Evolutionary conservation across 2,113 vertebrate species (phyloP).

Genomic region (Puffinus mauretanicus): DNA sequence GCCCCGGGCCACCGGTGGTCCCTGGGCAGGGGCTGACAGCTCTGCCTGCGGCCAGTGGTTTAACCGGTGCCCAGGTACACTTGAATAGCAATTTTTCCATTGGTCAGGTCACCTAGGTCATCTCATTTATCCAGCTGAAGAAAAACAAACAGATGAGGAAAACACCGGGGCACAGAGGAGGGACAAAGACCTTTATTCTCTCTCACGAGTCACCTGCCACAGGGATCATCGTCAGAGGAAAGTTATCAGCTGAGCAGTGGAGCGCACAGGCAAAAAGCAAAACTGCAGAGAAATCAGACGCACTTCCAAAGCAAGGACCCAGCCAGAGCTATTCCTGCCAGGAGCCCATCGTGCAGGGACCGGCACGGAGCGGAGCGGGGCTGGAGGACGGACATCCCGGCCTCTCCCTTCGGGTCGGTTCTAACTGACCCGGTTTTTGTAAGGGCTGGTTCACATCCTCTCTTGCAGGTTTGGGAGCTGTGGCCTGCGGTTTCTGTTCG

Average conservation of each 20-base stretch:
- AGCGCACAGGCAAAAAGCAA: neutral
- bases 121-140: neutral
- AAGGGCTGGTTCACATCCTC: neutral
- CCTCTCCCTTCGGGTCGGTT: neutral
- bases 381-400: neutral
- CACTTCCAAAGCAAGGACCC: neutral
- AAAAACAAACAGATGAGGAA: neutral
- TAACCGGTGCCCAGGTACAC: neutral
- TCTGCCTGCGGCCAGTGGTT: neutral
- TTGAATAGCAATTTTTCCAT: neutral
- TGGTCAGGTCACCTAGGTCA: neutral
- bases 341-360: fast-evolving
- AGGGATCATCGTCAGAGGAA: neutral
- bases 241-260: neutral
- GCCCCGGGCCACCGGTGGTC: neutral
- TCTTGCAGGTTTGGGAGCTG: neutral
- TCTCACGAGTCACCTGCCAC: neutral
- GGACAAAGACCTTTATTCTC: neutral
- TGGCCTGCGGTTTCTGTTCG: neutral
- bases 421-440: neutral
- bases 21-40: neutral
- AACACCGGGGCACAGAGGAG: neutral
- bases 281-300: neutral
- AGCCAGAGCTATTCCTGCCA: neutral
- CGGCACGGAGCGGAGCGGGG: neutral